Evolutionary conservation across 1,140 invertebrate species (phyloP).

Genomic region (Camponotus floridanus): DNA sequence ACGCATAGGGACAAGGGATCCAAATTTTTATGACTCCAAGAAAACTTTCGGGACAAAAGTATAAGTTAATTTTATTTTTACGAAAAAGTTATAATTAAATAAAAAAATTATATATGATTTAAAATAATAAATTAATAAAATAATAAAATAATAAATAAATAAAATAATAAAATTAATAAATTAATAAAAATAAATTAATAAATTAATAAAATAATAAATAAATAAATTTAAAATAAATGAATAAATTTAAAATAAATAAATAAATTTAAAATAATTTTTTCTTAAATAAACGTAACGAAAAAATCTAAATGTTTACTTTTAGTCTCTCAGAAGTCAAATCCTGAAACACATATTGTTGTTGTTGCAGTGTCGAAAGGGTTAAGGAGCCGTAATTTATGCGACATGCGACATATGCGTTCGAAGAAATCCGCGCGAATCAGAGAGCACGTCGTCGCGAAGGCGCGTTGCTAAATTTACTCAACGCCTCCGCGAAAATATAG

Average conservation of each 20-base stretch:
- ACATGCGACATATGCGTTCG: constrained; percentile 29
- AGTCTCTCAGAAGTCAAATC: not conserved
- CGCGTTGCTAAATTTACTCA: constrained; percentile 46
- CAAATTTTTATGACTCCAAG: not conserved
- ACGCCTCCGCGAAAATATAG: constrained; percentile 27
- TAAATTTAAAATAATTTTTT: too few species aligned
- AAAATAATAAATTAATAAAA: too few species aligned
- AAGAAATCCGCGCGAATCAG: constrained; percentile 37
- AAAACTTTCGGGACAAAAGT: not conserved
- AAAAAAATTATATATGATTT: not conserved
- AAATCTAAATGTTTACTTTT: not conserved
- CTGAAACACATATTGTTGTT: not conserved
- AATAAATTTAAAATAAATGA: too few species aligned
- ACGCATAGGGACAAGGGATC: not conserved
- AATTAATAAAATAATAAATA: too few species aligned
- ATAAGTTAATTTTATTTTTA: constrained; percentile 16
- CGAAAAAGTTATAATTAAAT: constrained; percentile 12
- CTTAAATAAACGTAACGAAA: not conserved
- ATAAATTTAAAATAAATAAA: not conserved
- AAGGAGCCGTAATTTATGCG: constrained; percentile 47
- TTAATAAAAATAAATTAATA: not conserved
- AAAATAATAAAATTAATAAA: not conserved
- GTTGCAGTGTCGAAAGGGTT: constrained; percentile 24
- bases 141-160: too few species aligned
- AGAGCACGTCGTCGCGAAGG: not conserved